A percentile compares a stretch with the other conserved stretches of the same genome.
Conservation (phyloP, 2,113 vertebrate genomes). For the Gallinago undulata region DNA sequence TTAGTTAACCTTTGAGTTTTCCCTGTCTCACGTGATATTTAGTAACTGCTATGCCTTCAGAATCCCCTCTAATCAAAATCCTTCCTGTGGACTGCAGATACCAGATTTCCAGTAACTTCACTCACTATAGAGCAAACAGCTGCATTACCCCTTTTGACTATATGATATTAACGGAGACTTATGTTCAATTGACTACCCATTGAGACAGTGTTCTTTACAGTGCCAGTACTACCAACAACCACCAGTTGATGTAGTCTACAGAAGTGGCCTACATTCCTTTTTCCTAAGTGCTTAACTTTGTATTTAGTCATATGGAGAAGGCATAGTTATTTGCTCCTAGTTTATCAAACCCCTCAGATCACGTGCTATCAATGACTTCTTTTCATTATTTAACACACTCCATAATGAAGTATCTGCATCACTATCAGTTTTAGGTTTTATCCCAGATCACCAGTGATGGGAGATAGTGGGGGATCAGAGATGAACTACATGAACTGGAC, state of each 20-base stretch:
- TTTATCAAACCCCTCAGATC: neutral
- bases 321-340: too few relatives aligned
- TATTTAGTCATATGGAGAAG: neutral
- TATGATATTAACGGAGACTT: neutral
- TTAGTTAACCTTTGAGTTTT: neutral
- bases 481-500: neutral
- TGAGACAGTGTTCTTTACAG: neutral
- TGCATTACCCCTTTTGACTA: neutral
- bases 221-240: accelerated
- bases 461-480: neutral
- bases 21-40: neutral
- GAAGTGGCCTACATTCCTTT: neutral
- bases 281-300: neutral
- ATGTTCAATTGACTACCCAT: accelerated
- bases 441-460: neutral
- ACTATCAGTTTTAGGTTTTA: neutral
- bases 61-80: neutral
- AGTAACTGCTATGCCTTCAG: neutral
- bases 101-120: neutral
- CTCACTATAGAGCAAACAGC: neutral
- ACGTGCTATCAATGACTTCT: neutral
- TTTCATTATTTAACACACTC: neutral
- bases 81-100: neutral
- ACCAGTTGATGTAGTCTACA: neutral
- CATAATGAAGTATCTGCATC: neutral